Percentiles rank a stretch among this genome's conserved stretches.
phyloP scores from a whole-genome alignment of 64 coral and sea anemone genomes.

The Pachyseris speciosa region DNA sequence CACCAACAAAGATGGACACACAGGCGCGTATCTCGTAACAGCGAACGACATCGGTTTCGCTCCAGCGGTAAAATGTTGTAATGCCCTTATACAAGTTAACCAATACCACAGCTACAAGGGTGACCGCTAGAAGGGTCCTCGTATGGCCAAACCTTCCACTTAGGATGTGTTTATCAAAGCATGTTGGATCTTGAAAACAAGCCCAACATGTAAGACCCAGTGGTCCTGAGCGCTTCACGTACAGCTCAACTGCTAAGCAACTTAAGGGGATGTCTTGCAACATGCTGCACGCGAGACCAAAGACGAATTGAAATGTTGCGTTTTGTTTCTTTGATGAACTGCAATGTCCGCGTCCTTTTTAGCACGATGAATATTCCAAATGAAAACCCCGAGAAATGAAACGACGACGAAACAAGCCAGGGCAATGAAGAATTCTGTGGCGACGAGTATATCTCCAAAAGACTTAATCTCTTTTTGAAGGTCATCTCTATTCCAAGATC shows the following conservation, averaged over 20 bases:
- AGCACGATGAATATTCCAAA: constrained; percentile 69
- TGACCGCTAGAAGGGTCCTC: constrained; percentile 48
- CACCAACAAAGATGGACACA: constrained; percentile 83
- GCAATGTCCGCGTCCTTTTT: constrained; percentile 40
- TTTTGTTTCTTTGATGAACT: constrained; percentile 64
- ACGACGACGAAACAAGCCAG: constrained; percentile 57
- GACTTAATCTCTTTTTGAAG: constrained; percentile 63
- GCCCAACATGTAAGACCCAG: constrained; percentile 77
- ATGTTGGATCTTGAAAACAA: constrained; percentile 66
- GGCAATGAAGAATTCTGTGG: constrained; percentile 55
- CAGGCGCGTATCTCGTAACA: constrained; percentile 91
- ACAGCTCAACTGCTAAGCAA: constrained; percentile 71
- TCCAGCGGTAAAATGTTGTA: constrained; percentile 86
- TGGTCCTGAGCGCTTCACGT: constrained; percentile 55
- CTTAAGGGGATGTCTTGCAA: constrained; percentile 82
- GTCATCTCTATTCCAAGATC: constrained; percentile 68
- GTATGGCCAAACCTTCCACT: constrained; percentile 45
- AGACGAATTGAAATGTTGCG: constrained; percentile 64
- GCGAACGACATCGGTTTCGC: constrained; percentile 66
- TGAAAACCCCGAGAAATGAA: constrained; percentile 36
- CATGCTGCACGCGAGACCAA: constrained; percentile 85
- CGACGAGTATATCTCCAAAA: constrained; percentile 54
- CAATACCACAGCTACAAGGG: constrained; percentile 43
- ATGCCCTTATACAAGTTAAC: constrained; percentile 80
- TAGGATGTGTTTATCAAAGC: constrained; percentile 67